These are phyloP conservation scores for Semnornis frantzii DNA, from an alignment of 2,113 vertebrate species.

Conservation along the genomic window DNA sequence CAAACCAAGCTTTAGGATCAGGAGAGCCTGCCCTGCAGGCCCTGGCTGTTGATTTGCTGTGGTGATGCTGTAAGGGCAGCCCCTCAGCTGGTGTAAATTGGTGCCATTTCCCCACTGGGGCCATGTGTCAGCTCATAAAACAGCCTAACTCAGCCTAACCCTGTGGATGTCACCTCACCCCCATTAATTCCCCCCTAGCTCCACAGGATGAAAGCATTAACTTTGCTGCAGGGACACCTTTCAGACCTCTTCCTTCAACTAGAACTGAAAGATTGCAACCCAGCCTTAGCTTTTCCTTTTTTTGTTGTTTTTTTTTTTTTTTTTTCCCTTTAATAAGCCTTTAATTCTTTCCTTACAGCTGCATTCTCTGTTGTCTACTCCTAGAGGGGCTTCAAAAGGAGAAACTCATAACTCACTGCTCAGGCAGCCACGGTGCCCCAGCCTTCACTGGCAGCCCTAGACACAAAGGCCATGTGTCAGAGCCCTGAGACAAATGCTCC, in stretches of 20 bases:
- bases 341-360: neutral
- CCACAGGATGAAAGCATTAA: rapidly evolving
- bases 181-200: neutral
- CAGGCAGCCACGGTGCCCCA: neutral
- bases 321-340: neutral
- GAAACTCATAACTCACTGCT: conserved; percentile 17
- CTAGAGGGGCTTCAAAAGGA: neutral
- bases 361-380: neutral
- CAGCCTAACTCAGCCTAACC: neutral
- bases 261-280: neutral
- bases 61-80: neutral
- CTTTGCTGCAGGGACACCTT: neutral
- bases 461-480: conserved; percentile 12
- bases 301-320: neutral
- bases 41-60: neutral
- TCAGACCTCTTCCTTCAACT: neutral
- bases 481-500: conserved; percentile 24
- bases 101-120: rapidly evolving
- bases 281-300: too few species aligned
- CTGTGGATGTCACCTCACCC: neutral
- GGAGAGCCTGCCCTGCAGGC: neutral
- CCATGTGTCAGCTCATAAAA: neutral
- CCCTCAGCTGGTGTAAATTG: neutral
- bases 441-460: neutral
- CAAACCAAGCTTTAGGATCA: neutral